Conservation (phyloP, 2,888 invertebrate species). For the Microctonus aethiopoides region DNA sequence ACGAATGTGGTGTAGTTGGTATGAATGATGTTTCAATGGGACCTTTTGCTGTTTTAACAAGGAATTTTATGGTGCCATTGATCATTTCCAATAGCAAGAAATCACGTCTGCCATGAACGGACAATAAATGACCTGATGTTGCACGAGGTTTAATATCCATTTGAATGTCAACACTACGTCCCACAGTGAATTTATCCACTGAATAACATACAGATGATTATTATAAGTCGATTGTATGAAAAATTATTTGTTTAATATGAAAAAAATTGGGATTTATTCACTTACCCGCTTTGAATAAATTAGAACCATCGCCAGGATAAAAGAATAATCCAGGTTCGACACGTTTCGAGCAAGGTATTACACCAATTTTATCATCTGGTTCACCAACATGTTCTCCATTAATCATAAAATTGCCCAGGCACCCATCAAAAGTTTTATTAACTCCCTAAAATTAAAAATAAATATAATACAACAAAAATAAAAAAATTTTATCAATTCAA, state of each 20-base stretch:
- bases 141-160: slow-evolving; percentile 90
- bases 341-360: slow-evolving; percentile 82
- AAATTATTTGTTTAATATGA: neutral
- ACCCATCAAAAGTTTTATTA: slow-evolving; percentile 83
- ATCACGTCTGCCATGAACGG: slow-evolving; percentile 86
- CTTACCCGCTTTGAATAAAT: slow-evolving; percentile 75
- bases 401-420: slow-evolving; percentile 81
- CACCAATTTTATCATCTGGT: slow-evolving; percentile 72
- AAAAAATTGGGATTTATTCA: slow-evolving; percentile 34
- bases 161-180: slow-evolving; percentile 80
- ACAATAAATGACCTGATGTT: slow-evolving; percentile 84
- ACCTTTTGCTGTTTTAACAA: slow-evolving; percentile 86
- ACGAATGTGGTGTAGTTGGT: slow-evolving; percentile 73
- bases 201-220: slow-evolving; percentile 45
- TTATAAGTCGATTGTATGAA: too few species aligned
- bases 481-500: neutral
- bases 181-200: slow-evolving; percentile 83
- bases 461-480: neutral
- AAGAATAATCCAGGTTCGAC: slow-evolving; percentile 89
- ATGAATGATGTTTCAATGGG: slow-evolving; percentile 80
- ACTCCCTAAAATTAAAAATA: slow-evolving; percentile 68
- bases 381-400: slow-evolving; percentile 76
- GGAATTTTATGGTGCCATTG: slow-evolving; percentile 85
- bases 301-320: slow-evolving; percentile 77
- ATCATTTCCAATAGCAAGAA: slow-evolving; percentile 89